Evolutionary conservation across 2,797 vertebrate genomes (phyloP), one percentile per base, ranked within the genome.

Genomic region (Enteromius treurensis): DNA sequence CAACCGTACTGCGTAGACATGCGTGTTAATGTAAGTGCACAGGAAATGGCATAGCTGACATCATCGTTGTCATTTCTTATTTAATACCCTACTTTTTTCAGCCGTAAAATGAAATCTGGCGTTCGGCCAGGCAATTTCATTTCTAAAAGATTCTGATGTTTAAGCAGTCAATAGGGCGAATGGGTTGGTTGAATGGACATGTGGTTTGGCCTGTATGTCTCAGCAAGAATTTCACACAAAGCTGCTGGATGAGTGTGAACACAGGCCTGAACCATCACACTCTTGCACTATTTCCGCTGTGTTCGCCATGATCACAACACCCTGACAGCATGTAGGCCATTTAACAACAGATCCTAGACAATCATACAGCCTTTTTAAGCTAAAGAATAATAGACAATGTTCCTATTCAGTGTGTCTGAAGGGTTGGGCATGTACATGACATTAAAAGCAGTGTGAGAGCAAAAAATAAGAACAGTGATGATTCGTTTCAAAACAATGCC

Each of bases 161-260:
- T 49, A 49, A 79, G 11, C 55, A 17, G 0, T 29, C 21, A 58
- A 42, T 55, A 1, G 17, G 23, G 26, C 0, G 37, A 42, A 45
- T 37, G 42, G 14, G 23, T 37, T 60, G 23, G 13, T 49, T 74
- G n/a, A 53, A 45, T 19, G 45, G 62, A 37, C 71, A 26, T 82
- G 62, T 77, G 79, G 71, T 79, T 79, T 80, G 81, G 77, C 70
- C 51, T 85, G 84, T 85, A 85, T 85, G 87, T 91, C 84, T 84
- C 79, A 88, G 79, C 81, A 86, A 92, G 94, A 95, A 95, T 95
- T 90, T 95, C 91, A 92, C 95, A 94, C 86, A 88, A 87, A 90
- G n/a, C 69, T 90, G 93, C 89, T 87, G 92, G 89, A 92, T 86
- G 88, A 92, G 90, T 88, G 88, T 87, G 73, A 92, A 94, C 91